Evolutionary conservation across 2,888 invertebrate genomes (phyloP), one percentile per base, ranked within the genome.

Genomic region (Netelia fuscicornis): DNA sequence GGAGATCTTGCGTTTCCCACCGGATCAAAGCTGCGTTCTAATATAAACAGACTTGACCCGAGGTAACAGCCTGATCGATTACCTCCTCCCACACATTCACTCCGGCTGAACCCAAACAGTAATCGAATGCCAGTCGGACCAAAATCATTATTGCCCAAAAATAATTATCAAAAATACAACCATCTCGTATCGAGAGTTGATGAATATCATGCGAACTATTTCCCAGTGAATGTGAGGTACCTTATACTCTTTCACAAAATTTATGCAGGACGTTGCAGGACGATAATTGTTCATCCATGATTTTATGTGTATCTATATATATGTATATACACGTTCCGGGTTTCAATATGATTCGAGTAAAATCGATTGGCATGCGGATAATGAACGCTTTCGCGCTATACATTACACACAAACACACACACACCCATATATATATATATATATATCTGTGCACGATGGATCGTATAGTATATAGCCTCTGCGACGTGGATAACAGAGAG

Each of bases 321-420:
- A 2, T 48, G 11, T 48, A 48, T 48, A 48, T 13, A 48, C 11
- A 48, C 48, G 11, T 65, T 77, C 25, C 17, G 30, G 30, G 58
- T 75, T 78, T 30, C 54, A 60, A 75, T 64, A 65, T 23, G 58
- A 65, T 79, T 79, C 65, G 37, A 42, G 65, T 54, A 25, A 79
- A 75, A 78, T 81, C 78, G 70, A 81, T 81, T 52, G 81, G 81
- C 48, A 75, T 71, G 75, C 85, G 79, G 82, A 82, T 85, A 82
- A 85, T 85, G 74, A 76, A 82, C 65, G 84, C 84, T 60, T 44
- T 64, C n/a, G 76, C 64, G 79, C 37, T 48, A 23, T 52, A 6
- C 13, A 56, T 23, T 48, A 20, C 42, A 6, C n/a, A 56, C 20
- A 20, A 20, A 20, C 20, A 20, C 20, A 20, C 20, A 20, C 20